A percentile compares a stretch with the other conserved stretches of the same genome.
Conservation (phyloP, 1,140 invertebrate species). For the Drosophila watanabei region DNA sequence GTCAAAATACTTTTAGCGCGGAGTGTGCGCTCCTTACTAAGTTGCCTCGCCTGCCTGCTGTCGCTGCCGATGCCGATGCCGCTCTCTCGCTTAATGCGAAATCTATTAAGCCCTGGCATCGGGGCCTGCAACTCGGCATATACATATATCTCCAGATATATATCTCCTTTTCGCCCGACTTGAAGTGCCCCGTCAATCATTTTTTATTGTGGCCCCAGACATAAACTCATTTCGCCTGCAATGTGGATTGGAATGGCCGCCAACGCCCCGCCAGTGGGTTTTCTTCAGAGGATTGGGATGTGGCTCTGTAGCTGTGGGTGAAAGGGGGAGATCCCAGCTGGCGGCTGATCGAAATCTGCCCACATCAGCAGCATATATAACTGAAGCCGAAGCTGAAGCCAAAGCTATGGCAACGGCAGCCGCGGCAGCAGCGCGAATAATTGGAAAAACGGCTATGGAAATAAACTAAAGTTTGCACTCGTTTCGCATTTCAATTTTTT, state of each 20-base stretch:
- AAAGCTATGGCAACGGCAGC: constrained; percentile 32
- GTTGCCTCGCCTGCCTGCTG: constrained; percentile 24
- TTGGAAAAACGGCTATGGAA: constrained; percentile 80
- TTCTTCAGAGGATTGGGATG: constrained; percentile 27
- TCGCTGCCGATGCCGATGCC: not conserved
- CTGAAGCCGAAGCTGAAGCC: constrained; percentile 9
- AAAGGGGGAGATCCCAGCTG: constrained; percentile 45
- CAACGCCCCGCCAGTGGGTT: constrained; percentile 67
- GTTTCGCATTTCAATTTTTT: constrained; percentile 73
- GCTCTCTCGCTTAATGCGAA: constrained; percentile 46
- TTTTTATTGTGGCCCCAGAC: constrained; percentile 82
- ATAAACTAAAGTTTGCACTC: constrained; percentile 80
- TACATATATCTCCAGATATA: constrained; percentile 45
- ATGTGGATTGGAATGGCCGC: constrained; percentile 56
- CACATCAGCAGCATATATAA: constrained; percentile 60
- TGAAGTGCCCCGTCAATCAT: constrained; percentile 82
- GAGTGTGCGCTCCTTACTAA: constrained; percentile 49
- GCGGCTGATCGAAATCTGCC: constrained; percentile 67
- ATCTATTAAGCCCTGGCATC: constrained; percentile 36
- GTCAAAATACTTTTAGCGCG: constrained; percentile 82
- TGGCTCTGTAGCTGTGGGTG: constrained; percentile 17
- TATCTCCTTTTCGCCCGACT: constrained; percentile 52
- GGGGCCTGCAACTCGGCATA: constrained; percentile 36
- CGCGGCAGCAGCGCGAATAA: constrained; percentile 61
- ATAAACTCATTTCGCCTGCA: constrained; percentile 82